Conservation (phyloP, 2,797 vertebrate species). For the Pagetopsis macropterus region DNA sequence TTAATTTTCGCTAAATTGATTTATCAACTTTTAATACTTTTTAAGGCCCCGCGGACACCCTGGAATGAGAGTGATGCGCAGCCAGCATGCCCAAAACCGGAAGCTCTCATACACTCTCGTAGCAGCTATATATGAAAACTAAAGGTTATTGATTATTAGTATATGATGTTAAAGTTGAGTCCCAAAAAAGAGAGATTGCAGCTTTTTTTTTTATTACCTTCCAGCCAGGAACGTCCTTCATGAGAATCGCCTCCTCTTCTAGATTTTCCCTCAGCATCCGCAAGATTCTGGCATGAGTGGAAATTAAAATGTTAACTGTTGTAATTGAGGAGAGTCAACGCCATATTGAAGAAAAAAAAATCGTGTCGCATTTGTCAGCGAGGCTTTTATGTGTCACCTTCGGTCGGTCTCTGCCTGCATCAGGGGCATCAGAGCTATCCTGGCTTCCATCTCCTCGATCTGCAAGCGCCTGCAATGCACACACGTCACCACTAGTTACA, state of each 20-base stretch:
- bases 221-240: constrained; percentile 95
- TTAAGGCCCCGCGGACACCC: too few relatives aligned
- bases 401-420: constrained; percentile 87
- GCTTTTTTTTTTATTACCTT: constrained; percentile 85
- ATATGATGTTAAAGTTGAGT: not conserved
- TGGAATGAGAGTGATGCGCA: too few relatives aligned
- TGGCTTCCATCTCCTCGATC: constrained; percentile 92
- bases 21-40: too few relatives aligned
- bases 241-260: constrained; percentile 92
- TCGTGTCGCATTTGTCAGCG: too few relatives aligned
- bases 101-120: too few relatives aligned
- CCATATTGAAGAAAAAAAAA: not conserved
- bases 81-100: too few relatives aligned
- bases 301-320: not conserved
- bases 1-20: too few relatives aligned
- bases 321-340: too few relatives aligned
- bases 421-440: constrained; percentile 89
- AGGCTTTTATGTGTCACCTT: constrained; percentile 64
- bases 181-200: not conserved
- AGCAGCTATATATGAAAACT: too few relatives aligned
- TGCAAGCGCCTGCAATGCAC: constrained; percentile 83
- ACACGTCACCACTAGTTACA: not conserved
- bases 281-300: constrained; percentile 75
- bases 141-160: not conserved
- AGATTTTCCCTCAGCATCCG: constrained; percentile 89